Conservation (phyloP, 2,113 vertebrate genomes). For the Taxidea taxus region DNA sequence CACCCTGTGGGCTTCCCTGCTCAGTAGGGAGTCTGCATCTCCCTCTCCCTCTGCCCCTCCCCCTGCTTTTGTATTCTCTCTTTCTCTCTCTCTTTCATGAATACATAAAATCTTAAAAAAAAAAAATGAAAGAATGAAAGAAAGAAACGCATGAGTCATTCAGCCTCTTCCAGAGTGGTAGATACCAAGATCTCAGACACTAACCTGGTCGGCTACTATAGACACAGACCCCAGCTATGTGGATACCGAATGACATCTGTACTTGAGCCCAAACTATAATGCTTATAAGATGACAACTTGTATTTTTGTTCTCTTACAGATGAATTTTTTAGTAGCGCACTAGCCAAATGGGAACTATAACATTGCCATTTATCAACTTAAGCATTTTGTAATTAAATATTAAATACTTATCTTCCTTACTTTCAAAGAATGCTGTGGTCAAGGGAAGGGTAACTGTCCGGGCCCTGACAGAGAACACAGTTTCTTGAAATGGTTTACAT, state of each 20-base stretch:
- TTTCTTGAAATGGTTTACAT: not conserved
- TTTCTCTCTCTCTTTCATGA: no score
- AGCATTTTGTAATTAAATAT: not conserved
- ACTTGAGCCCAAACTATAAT: not conserved
- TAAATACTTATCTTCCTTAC: not conserved
- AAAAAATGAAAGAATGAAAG: no score
- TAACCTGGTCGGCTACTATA: not conserved
- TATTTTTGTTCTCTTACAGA: not conserved
- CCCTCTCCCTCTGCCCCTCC: no score
- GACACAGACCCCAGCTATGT: not conserved
- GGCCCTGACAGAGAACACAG: not conserved
- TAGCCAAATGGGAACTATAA: not conserved
- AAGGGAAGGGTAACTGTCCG: not conserved
- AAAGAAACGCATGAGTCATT: not conserved
- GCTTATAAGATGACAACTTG: not conserved
- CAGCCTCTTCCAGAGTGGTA: not conserved
- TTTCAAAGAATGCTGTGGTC: not conserved
- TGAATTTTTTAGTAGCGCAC: not conserved
- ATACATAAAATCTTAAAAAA: no score
- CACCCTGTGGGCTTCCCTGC: no score
- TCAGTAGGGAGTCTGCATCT: no score
- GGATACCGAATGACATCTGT: not conserved
- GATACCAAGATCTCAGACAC: not conserved
- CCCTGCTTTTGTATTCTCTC: no score
- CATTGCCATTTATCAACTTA: not conserved